Conservation (phyloP, 2,888 invertebrate species). For the Melikaiella ostensackeni region DNA sequence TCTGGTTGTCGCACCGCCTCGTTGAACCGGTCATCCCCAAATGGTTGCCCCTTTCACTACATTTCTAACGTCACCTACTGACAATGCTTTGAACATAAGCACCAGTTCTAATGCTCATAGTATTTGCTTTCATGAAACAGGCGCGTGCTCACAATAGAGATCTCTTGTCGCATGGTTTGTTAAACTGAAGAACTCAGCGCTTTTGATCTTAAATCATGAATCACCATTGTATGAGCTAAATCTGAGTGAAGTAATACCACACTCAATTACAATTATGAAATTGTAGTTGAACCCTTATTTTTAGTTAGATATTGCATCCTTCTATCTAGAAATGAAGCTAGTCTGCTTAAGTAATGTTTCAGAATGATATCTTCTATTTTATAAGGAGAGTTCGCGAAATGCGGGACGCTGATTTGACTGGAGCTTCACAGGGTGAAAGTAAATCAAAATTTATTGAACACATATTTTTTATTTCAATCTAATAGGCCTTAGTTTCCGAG, state of each 20-base stretch:
- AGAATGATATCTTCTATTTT: no score
- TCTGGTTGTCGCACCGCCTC: conserved; percentile 50
- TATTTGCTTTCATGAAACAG: conserved; percentile 25
- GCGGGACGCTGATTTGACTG: no score
- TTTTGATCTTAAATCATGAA: not conserved
- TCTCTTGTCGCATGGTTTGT: conserved; percentile 6
- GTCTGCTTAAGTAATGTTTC: no score
- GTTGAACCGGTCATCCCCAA: conserved; percentile 54
- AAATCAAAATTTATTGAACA: no score
- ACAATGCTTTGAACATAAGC: conserved; percentile 35
- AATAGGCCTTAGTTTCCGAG: no score
- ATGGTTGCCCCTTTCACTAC: conserved; percentile 47
- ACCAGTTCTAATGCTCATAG: conserved; percentile 14
- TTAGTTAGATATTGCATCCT: no score
- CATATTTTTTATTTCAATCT: no score
- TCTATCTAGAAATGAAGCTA: no score
- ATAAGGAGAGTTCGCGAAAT: no score
- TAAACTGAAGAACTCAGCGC: not conserved
- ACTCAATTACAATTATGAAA: not conserved
- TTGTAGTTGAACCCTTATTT: not conserved
- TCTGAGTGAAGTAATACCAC: not conserved
- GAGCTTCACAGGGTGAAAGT: no score
- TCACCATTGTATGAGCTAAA: not conserved
- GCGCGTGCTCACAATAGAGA: conserved; percentile 16
- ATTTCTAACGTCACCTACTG: conserved; percentile 44